Evolutionary conservation across 2,888 invertebrate genomes (phyloP).

Genomic region (Apamea monoglypha): DNA sequence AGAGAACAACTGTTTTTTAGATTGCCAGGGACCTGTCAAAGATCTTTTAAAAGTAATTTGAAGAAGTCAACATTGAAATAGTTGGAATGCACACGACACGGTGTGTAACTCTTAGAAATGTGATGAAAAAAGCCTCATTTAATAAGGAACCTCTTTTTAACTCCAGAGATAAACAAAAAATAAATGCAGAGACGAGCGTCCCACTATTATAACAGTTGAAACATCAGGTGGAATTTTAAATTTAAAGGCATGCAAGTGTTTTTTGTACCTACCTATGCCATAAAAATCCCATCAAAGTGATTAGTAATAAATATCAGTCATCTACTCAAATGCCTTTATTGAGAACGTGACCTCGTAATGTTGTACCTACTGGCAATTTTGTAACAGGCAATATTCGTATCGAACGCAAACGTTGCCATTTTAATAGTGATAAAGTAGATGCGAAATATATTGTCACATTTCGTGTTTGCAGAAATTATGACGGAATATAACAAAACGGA

Average conservation of each 20-base stretch:
- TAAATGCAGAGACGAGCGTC: slow-evolving; percentile 2
- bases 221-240: slow-evolving; percentile 28
- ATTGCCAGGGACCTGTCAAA: background rate
- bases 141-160: slow-evolving; percentile 28
- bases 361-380: slow-evolving; percentile 60
- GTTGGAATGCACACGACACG: slow-evolving; percentile 40
- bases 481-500: background rate
- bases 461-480: background rate
- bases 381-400: slow-evolving; percentile 56
- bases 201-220: slow-evolving; percentile 9
- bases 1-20: background rate
- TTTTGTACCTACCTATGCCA: slow-evolving; percentile 35
- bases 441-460: background rate
- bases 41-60: background rate
- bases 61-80: slow-evolving; percentile 4
- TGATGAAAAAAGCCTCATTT: slow-evolving; percentile 20
- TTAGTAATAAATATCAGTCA: slow-evolving; percentile 66
- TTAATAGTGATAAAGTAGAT: slow-evolving; percentile 26
- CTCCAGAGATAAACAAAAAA: slow-evolving; percentile 37
- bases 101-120: slow-evolving; percentile 27
- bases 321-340: slow-evolving; percentile 67
- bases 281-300: slow-evolving; percentile 63
- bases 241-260: slow-evolving; percentile 46
- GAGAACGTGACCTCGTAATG: slow-evolving; percentile 68
- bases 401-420: slow-evolving; percentile 21